A percentile compares a stretch with the other conserved stretches of the same genome.
These are phyloP conservation scores for Otus sunia DNA, from an alignment of 2,113 vertebrate genomes.

Conservation along the genomic window DNA sequence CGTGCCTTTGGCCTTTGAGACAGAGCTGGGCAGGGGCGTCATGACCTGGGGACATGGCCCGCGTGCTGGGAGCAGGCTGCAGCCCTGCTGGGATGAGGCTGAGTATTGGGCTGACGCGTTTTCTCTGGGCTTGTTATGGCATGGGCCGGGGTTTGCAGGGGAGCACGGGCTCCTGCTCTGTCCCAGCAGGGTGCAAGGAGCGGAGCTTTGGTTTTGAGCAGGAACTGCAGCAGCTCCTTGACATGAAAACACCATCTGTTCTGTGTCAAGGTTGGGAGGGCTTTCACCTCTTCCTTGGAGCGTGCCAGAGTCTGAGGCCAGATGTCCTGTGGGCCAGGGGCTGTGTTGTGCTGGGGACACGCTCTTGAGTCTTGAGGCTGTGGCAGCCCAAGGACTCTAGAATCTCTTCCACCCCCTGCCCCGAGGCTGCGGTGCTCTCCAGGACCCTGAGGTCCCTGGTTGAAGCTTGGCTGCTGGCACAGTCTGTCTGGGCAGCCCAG, in stretches of 20 bases:
- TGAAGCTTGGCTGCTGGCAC: background rate
- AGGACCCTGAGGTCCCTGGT: background rate
- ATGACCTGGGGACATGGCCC: background rate
- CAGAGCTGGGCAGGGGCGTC: background rate
- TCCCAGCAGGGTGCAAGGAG: background rate
- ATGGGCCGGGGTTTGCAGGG: background rate
- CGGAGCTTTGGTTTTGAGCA: background rate
- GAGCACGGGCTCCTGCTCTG: background rate
- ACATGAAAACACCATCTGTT: constrained; percentile 12
- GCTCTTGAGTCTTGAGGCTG: background rate
- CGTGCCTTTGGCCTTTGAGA: fast-evolving
- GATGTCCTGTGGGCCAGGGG: background rate
- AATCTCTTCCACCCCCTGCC: background rate
- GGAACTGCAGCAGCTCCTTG: background rate
- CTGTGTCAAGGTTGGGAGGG: background rate
- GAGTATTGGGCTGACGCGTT: no score
- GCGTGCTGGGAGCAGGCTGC: background rate
- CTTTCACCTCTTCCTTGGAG: background rate
- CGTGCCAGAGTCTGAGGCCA: background rate
- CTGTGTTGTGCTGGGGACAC: background rate
- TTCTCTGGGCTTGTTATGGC: background rate
- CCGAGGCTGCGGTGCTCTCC: background rate
- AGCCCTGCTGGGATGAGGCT: background rate
- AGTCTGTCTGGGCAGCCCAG: background rate
- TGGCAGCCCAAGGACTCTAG: background rate